Evolutionary conservation across 2,797 vertebrate genomes (phyloP), one percentile per base, ranked within the genome.

Genomic region (Eupleurogrammus muticus): DNA sequence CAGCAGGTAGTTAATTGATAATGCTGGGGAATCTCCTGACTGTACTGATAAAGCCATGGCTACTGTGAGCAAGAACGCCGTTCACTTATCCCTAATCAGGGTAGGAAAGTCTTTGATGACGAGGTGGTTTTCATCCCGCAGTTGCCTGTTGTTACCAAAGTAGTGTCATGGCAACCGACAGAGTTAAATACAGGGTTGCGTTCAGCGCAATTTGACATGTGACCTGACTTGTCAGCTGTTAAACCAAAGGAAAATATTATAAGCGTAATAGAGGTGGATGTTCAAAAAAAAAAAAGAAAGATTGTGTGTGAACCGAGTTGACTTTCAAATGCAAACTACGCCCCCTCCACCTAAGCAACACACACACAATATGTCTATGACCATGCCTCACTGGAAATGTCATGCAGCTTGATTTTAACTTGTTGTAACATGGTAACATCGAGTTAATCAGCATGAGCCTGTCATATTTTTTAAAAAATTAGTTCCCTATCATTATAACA

Each of bases 141-240:
- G 78, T 87, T 78, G 58, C 56, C 51, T 72, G 68, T 73, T 75
- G 57, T 62, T 68, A 69, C 76, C 70, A 75, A 59, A 40, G 60
- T 50, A 59, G 14, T 2, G 40, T 75, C 81, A 87, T 84, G 79
- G 82, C 66, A 86, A 87, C 82, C 54, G 67, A 71, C 61, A 57
- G 20, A 58, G 51, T 63, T 63, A 7, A 80, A 46, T 49, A 72
- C 40, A 53, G n/a, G 54, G 50, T 61, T 57, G 56, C 20, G 52
- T 55, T 74, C 59, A 70, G 75, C 28, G 23, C 55, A 24, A 66
- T 64, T 63, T 76, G 59, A 55, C 44, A 66, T 53, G 40, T 72
- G 36, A 55, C 44, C 9, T 28, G 61, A 59, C 17, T 17, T 35
- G 28, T 53, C 47, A 13, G 13, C 24, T 40, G n/a, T 49, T 34